Evolutionary conservation across 2,888 invertebrate species (phyloP).

Genomic region (Hyppa rectilinea): DNA sequence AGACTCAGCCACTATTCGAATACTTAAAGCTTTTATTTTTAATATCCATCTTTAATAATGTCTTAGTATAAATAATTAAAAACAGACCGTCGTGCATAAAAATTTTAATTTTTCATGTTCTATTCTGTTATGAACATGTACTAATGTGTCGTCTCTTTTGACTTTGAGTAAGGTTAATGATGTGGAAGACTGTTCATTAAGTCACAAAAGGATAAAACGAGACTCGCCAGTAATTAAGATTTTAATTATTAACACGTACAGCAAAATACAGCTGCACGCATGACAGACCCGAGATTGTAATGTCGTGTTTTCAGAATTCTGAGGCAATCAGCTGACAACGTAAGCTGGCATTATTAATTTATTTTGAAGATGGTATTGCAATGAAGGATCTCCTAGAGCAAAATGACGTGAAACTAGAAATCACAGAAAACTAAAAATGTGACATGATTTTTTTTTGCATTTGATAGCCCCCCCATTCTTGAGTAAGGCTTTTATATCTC

Average conservation of each 20-base stretch:
- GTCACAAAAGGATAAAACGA: constrained; percentile 56
- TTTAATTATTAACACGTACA: constrained; percentile 52
- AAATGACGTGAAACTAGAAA: no score
- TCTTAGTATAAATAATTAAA: no score
- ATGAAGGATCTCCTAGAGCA: no score
- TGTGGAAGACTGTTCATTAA: constrained; percentile 62
- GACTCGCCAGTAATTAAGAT: constrained; percentile 53
- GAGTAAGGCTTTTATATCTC: no score
- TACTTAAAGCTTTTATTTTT: no score
- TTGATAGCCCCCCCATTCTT: no score
- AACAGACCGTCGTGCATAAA: background rate
- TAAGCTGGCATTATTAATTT: no score
- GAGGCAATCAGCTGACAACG: background rate
- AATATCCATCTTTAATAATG: no score
- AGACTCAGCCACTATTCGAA: no score
- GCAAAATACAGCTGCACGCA: constrained; percentile 6
- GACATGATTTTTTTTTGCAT: no score
- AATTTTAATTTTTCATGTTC: background rate
- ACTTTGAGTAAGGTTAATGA: constrained; percentile 66
- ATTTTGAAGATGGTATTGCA: no score
- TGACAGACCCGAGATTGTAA: constrained; percentile 16
- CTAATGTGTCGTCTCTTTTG: constrained; percentile 24
- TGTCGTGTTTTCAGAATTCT: constrained; percentile 8
- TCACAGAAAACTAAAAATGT: no score
- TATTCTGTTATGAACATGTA: constrained; percentile 2